Evolutionary conservation across 2,888 invertebrate species (phyloP).

Genomic region (Epirrhoe tristata): DNA sequence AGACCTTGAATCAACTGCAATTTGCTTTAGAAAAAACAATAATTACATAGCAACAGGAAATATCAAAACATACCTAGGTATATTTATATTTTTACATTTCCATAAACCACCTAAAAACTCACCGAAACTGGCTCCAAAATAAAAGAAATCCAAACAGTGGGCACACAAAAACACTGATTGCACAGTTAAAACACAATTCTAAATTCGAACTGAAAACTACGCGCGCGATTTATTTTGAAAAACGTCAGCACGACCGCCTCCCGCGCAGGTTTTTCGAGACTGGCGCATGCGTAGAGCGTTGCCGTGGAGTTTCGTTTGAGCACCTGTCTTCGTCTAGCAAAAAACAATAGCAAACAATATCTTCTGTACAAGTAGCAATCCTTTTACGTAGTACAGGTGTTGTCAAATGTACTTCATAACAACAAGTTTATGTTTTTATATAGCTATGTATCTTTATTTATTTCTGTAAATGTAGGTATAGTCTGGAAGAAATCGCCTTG

Average conservation of each 20-base stretch:
- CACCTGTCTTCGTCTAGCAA: conserved; percentile 68
- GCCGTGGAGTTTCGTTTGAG: conserved; percentile 47
- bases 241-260: conserved; percentile 61
- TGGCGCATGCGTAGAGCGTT: conserved; percentile 57
- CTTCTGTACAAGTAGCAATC: conserved; percentile 54
- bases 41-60: conserved; percentile 16
- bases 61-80: background rate
- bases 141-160: conserved; percentile 49
- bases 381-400: conserved; percentile 33
- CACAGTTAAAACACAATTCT: conserved; percentile 33
- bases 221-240: conserved; percentile 18
- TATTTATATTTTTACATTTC: conserved; percentile 25
- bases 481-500: no score
- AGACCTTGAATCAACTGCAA: conserved; percentile 23
- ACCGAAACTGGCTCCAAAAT: conserved; percentile 60
- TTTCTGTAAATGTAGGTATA: no score
- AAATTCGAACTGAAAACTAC: conserved; percentile 46
- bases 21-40: conserved; percentile 19
- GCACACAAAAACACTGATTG: conserved; percentile 39
- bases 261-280: conserved; percentile 70
- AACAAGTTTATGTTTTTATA: background rate
- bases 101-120: conserved; percentile 50
- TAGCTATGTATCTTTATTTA: no score
- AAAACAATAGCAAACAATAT: conserved; percentile 80
- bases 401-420: conserved; percentile 18